Conservation (phyloP, 2,888 invertebrate genomes). For the Diarsia rubi region DNA sequence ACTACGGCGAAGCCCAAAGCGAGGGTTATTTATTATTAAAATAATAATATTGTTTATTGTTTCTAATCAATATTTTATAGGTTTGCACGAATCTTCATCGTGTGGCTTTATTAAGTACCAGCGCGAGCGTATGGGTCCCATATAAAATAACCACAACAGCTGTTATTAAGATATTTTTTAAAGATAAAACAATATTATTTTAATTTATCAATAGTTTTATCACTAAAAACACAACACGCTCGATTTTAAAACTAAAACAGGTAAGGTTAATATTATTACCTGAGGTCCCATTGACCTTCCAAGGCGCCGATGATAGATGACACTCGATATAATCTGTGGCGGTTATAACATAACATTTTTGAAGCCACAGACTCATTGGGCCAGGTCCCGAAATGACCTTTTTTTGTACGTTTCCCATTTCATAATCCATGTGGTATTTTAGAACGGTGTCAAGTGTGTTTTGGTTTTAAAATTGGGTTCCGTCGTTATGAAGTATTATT, state of each 20-base stretch:
- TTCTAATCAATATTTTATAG: no score
- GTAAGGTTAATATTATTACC: conserved; percentile 33
- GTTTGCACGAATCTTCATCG: no score
- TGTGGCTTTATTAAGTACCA: no score
- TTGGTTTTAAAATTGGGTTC: not conserved
- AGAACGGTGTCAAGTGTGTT: not conserved
- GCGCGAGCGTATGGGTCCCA: no score
- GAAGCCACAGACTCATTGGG: not conserved
- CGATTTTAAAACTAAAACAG: not conserved
- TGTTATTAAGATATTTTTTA: not conserved
- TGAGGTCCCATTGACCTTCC: conserved; percentile 17
- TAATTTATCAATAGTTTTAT: not conserved
- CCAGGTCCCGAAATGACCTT: conserved; percentile 19
- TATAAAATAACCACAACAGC: not conserved
- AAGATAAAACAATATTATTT: not conserved
- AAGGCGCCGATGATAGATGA: conserved; percentile 54
- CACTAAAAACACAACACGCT: not conserved
- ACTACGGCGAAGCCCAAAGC: no score
- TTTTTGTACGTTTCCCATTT: conserved; percentile 52
- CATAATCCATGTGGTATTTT: conserved; percentile 48
- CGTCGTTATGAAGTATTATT: not conserved
- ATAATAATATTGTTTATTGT: no score
- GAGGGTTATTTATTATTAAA: no score
- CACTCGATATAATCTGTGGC: conserved; percentile 40
- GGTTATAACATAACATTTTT: conserved; percentile 20